A percentile compares a stretch with the other conserved stretches of the same genome.
phyloP scores from a whole-genome alignment of 2,113 vertebrate genomes.

The Atherinomorus stipes region DNA sequence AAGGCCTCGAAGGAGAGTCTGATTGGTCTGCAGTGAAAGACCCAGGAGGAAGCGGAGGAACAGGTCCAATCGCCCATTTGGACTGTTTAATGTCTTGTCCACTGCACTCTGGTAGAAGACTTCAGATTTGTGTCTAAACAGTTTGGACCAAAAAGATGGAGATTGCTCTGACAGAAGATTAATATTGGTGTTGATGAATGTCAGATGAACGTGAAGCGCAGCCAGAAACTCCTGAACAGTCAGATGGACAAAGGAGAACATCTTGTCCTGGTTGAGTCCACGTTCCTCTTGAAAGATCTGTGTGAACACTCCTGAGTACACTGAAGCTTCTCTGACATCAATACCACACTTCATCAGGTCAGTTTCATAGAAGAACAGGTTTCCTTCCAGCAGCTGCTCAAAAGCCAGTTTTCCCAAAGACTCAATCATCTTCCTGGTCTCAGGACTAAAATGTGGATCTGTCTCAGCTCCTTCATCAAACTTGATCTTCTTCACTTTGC shows the following conservation, averaged over 20 bases:
- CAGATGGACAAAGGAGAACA: constrained; percentile 54
- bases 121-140: rapidly evolving
- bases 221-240: constrained; percentile 50
- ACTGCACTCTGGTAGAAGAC: constrained; percentile 10
- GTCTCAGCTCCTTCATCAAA: not conserved
- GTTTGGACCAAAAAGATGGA: not conserved
- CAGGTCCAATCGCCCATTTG: constrained; percentile 39
- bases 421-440: not conserved
- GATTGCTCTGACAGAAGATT: constrained; percentile 33
- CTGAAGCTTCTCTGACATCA: not conserved
- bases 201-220: constrained; percentile 54
- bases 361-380: constrained; percentile 19
- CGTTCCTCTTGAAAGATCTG: constrained; percentile 7
- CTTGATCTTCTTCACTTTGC: not conserved
- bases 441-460: not conserved
- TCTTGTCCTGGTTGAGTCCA: not conserved
- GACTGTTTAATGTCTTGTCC: constrained; percentile 43
- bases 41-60: no score
- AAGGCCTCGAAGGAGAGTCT: constrained; percentile 19
- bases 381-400: not conserved
- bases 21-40: not conserved
- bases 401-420: not conserved
- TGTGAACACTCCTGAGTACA: constrained; percentile 30
- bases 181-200: constrained; percentile 16
- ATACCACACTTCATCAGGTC: constrained; percentile 22